A percentile compares a stretch with the other conserved stretches of the same genome.
Evolutionary conservation across 2,797 vertebrate species (phyloP).

Genomic region (Acanthopagrus latus): DNA sequence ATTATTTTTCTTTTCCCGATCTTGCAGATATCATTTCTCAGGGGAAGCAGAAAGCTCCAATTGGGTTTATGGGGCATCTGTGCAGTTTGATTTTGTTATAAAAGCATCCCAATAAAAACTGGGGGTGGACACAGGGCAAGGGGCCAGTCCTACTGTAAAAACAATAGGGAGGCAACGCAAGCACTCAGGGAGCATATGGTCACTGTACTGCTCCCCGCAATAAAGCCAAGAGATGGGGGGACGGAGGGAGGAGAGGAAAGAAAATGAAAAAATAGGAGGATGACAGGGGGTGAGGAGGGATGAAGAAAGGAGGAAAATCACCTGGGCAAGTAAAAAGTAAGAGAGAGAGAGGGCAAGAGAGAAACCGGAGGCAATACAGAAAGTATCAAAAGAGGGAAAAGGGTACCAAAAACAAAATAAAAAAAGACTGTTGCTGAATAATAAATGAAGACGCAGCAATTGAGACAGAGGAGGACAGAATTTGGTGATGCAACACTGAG

Average conservation of each 20-base stretch:
- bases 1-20: constrained; percentile 40
- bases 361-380: neutral
- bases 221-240: constrained; percentile 38
- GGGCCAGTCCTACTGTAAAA: constrained; percentile 45
- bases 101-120: constrained; percentile 69
- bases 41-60: constrained; percentile 41
- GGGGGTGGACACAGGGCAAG: constrained; percentile 36
- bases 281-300: neutral
- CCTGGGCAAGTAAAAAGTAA: neutral
- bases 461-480: neutral
- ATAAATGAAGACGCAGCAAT: neutral
- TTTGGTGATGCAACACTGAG: neutral
- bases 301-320: neutral
- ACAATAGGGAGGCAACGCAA: constrained; percentile 35
- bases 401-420: neutral
- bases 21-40: constrained; percentile 55
- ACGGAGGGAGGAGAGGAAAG: constrained; percentile 20
- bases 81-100: constrained; percentile 68
- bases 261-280: constrained; percentile 21
- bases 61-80: constrained; percentile 60
- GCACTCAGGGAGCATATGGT: constrained; percentile 52
- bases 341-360: neutral
- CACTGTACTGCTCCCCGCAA: constrained; percentile 41
- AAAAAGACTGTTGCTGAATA: neutral
- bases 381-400: neutral